These are phyloP conservation scores for Mechanitis messenoides DNA, from an alignment of 2,888 invertebrate genomes.

Conservation along the genomic window DNA sequence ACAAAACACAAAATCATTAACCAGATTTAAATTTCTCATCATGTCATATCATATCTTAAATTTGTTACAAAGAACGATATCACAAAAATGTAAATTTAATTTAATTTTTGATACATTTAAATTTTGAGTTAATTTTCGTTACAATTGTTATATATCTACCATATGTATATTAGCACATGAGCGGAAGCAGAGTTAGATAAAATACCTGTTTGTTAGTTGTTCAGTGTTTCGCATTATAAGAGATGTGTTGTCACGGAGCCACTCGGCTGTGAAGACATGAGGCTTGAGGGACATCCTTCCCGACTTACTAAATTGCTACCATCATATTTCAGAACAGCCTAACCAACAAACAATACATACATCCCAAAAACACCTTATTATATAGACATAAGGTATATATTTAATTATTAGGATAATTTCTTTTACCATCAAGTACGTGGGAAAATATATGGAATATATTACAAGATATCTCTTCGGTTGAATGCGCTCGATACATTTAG, in stretches of 20 bases:
- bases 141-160: too few species aligned
- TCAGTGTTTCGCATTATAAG: constrained; percentile 61
- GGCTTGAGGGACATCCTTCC: constrained; percentile 69
- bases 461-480: constrained; percentile 42
- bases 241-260: constrained; percentile 50
- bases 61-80: too few species aligned
- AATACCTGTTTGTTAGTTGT: constrained; percentile 64
- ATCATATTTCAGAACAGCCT: constrained; percentile 33
- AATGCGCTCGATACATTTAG: constrained; percentile 48
- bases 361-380: constrained; percentile 28
- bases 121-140: too few species aligned
- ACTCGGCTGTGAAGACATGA: constrained; percentile 68
- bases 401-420: constrained; percentile 17
- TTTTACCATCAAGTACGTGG: constrained; percentile 47
- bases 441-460: constrained; percentile 50
- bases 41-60: too few species aligned
- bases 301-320: constrained; percentile 71
- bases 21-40: too few species aligned
- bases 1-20: too few species aligned
- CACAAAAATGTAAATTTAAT: too few species aligned
- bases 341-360: constrained; percentile 26
- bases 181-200: constrained; percentile 66
- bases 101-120: too few species aligned
- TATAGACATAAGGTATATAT: constrained; percentile 19
- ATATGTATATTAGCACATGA: constrained; percentile 39